These are phyloP conservation scores for Scomber scombrus DNA, from an alignment of 2,113 vertebrate genomes.

Conservation along the genomic window DNA sequence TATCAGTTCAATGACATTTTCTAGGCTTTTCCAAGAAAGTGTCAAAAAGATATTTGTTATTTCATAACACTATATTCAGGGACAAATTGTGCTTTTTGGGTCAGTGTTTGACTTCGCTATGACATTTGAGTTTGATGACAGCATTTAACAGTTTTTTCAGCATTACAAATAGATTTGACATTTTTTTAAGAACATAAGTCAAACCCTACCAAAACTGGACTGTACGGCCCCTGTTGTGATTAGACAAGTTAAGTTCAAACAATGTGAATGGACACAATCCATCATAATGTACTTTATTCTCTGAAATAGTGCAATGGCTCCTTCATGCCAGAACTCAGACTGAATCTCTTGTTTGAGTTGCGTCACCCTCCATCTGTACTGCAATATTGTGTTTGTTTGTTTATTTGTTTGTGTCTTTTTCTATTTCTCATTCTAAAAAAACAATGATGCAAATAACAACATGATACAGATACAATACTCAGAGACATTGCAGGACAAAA, in stretches of 20 bases:
- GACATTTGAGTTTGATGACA: constrained; percentile 19
- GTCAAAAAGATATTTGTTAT: constrained; percentile 28
- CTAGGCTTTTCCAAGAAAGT: constrained; percentile 19
- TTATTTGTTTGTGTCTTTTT: background rate
- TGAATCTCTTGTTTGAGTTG: background rate
- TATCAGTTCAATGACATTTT: constrained; percentile 6
- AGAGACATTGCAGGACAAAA: background rate
- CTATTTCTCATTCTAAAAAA: background rate
- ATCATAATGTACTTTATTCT: background rate
- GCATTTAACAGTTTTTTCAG: background rate
- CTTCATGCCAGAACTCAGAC: background rate
- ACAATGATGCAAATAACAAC: background rate
- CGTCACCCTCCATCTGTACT: background rate
- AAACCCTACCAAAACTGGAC: background rate
- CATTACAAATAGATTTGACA: background rate
- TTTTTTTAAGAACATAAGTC: background rate
- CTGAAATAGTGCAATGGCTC: background rate
- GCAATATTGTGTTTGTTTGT: background rate
- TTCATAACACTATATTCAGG: constrained; percentile 14
- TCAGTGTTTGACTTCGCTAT: constrained; percentile 51
- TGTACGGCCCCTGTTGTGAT: background rate
- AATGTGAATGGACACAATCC: background rate
- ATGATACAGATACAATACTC: background rate
- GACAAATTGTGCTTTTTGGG: constrained; percentile 1
- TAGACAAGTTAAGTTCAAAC: background rate